These are phyloP conservation scores for Sciurus niger DNA, from an alignment of 2,113 vertebrate species.

Conservation along the genomic window DNA sequence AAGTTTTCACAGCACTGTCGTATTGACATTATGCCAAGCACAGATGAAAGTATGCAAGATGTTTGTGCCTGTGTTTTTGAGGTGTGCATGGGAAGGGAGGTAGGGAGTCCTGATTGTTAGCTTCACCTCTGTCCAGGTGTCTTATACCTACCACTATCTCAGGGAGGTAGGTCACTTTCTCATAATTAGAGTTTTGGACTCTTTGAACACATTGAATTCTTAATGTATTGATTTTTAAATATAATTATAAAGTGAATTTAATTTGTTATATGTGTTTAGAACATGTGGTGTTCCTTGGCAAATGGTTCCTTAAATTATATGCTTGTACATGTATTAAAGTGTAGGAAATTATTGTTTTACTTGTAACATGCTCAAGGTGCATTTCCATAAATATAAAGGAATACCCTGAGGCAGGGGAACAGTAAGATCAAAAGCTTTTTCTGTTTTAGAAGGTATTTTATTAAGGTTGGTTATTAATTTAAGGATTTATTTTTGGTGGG, in stretches of 20 bases:
- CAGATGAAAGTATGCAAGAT: conserved; percentile 7
- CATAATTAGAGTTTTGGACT: conserved; percentile 86
- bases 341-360: conserved; percentile 88
- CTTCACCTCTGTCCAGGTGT: conserved; percentile 72
- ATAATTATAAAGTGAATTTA: conserved; percentile 82
- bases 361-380: conserved; percentile 76
- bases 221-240: conserved; percentile 84
- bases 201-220: conserved; percentile 88
- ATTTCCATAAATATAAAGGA: conserved; percentile 82
- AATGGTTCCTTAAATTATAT: conserved; percentile 84
- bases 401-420: conserved; percentile 75
- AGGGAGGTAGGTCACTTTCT: conserved; percentile 75
- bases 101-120: neutral
- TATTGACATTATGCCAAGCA: neutral
- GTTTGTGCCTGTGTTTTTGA: neutral
- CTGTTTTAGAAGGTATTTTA: conserved; percentile 80
- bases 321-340: conserved; percentile 80
- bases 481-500: conserved; percentile 80
- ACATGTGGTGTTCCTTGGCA: conserved; percentile 80
- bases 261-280: conserved; percentile 85
- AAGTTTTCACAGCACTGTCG: neutral
- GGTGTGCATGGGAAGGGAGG: neutral
- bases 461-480: conserved; percentile 83
- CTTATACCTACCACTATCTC: conserved; percentile 64
- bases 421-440: conserved; percentile 85